Evolutionary conservation across 2,888 invertebrate genomes (phyloP).

Genomic region (Microdon myrmicae): DNA sequence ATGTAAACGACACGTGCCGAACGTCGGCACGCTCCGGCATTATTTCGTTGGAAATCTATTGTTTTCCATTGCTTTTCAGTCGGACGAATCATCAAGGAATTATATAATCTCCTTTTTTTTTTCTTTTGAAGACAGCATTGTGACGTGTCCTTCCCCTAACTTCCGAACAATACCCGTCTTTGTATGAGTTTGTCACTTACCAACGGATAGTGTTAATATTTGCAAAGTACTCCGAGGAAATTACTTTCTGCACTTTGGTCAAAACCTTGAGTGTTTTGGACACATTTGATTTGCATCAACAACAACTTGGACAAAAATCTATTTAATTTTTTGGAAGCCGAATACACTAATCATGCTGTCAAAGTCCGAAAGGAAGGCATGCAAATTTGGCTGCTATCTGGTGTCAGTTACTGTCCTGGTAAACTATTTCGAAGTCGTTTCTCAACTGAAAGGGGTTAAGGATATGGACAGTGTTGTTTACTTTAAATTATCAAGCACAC

Average conservation of each 20-base stretch:
- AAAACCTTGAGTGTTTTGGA: constrained; percentile 2
- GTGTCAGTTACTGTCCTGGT: no score
- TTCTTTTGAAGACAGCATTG: constrained; percentile 21
- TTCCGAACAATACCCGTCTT: neutral
- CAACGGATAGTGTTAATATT: constrained; percentile 21
- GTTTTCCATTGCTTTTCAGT: constrained; percentile 48
- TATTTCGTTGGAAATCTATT: constrained; percentile 31
- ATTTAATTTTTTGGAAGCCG: no score
- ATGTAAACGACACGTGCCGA: constrained; percentile 39
- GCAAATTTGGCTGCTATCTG: no score
- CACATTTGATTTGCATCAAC: no score
- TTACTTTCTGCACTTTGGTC: constrained; percentile 15
- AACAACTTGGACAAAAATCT: no score
- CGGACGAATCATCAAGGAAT: constrained; percentile 42
- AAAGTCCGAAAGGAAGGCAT: no score
- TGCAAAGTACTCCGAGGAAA: constrained; percentile 24
- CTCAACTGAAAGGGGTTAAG: no score
- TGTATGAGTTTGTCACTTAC: neutral
- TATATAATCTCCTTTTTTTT: constrained; percentile 21
- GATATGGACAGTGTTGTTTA: no score
- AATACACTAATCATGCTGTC: no score
- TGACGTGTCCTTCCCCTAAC: constrained; percentile 20
- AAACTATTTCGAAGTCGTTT: no score
- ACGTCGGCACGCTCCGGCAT: constrained; percentile 39
- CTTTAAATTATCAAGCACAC: no score